Base-by-base conservation (phyloP, 2,888 invertebrate species). In the Eilema griseolum region DNA sequence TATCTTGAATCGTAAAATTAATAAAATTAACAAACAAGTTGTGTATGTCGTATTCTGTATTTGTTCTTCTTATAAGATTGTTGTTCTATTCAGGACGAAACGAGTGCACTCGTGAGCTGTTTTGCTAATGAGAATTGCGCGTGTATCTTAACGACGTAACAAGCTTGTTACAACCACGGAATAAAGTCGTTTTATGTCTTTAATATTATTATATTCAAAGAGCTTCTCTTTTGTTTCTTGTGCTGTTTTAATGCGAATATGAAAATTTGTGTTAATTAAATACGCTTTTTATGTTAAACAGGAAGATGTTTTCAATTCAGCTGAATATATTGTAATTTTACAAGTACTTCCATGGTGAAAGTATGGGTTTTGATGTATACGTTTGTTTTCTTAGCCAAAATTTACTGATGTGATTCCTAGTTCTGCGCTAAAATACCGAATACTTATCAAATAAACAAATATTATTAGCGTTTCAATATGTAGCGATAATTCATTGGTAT, bases 41-140 rank as follows among this genome's bases (percentile, higher is more conserved):
- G 10, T 67, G 65, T 62, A n/a, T 28, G n/a, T 23, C 37, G 41
- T 33, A 37, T 12, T 66, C 11, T 33, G 3, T 52, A 65, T 56
- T 52, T 56, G 31, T 31, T 68, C 41, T 37, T 26, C 26, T 63
- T 59, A 57, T 65, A 69, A 74, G 67, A 70, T 59, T 70, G 65
- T 77, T 73, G 60, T 62, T 10, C 56, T 71, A 59, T 61, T 64
- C 71, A 73, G 67, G 72, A 70, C 60, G 28, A 67, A 62, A 20
- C 28, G 33, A 52, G 41, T 67, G 60, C 65, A 62, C 52, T 37
- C 57, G 66, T 70, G 66, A 57, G 37, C 24, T 62, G 70, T 41
- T 10, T 66, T n/a, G 8, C 37, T 61, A 66, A 70, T 66, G 31
- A 63, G 28, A 60, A 57, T 24, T 57, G 37, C 33, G 28, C 12